Percentiles rank a stretch among this genome's conserved stretches.
Conservation (phyloP, 2,113 vertebrate genomes). For the Condylura cristata region DNA sequence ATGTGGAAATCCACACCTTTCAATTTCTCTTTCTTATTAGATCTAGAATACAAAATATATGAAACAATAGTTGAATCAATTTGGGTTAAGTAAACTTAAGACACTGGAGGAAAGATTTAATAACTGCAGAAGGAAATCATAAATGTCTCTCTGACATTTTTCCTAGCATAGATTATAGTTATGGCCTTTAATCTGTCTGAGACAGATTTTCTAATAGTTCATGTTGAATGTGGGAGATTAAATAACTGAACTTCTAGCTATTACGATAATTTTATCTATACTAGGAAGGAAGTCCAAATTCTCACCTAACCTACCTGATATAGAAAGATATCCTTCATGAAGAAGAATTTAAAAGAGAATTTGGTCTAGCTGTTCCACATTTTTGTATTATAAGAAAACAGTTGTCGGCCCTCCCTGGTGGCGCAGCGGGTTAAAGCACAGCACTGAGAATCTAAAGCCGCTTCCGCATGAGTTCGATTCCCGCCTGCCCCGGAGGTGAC, state of each 20-base stretch:
- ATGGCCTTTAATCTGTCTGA: background rate
- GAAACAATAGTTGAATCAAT: constrained; percentile 1
- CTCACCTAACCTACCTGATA: background rate
- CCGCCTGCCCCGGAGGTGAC: no score
- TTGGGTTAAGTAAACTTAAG: background rate
- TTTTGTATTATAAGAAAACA: background rate
- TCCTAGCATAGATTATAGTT: background rate
- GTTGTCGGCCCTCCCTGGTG: no score
- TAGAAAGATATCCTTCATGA: background rate
- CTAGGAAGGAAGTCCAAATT: constrained; percentile 26
- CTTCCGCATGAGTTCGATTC: no score
- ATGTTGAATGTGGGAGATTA: background rate
- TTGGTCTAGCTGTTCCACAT: background rate
- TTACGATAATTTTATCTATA: constrained; percentile 3
- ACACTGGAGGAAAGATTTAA: background rate
- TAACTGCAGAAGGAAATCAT: background rate
- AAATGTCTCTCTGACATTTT: background rate
- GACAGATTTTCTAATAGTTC: background rate
- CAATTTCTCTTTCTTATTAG: background rate
- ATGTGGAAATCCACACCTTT: background rate
- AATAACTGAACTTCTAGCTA: background rate
- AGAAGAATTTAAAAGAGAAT: background rate
- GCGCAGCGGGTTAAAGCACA: no score
- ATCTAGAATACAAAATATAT: constrained; percentile 28
- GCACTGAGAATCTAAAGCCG: no score